Conservation (phyloP, 1,140 invertebrate species). For the Pentalonia nigronervosa region DNA sequence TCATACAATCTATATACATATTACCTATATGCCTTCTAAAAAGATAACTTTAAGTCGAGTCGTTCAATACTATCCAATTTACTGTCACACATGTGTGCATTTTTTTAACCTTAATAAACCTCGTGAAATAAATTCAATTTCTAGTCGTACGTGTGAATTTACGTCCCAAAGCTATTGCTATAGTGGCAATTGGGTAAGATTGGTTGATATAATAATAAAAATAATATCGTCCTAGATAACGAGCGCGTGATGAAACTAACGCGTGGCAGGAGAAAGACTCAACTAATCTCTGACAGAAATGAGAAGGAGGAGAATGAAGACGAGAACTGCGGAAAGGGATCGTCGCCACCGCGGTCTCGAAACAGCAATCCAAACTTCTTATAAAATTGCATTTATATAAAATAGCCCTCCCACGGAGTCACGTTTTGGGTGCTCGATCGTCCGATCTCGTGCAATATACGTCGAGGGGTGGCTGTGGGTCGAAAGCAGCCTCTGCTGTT, state of each 20-base stretch:
- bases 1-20: no score
- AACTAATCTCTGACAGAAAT: not conserved
- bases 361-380: not conserved
- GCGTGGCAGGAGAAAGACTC: not conserved
- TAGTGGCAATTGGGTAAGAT: not conserved
- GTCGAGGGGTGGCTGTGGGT: not conserved
- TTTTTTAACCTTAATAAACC: not conserved
- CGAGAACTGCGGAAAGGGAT: not conserved
- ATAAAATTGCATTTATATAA: not conserved
- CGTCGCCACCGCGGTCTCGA: not conserved
- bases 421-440: not conserved
- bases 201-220: slow-evolving; percentile 1
- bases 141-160: not conserved
- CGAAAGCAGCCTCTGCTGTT: not conserved
- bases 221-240: not conserved
- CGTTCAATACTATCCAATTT: not conserved
- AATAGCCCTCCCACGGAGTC: not conserved
- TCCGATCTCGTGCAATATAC: not conserved
- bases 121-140: not conserved
- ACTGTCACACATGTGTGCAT: not conserved
- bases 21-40: not conserved
- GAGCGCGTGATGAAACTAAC: not conserved
- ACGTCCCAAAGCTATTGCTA: not conserved
- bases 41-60: not conserved
- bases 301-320: not conserved